phyloP scores from a whole-genome alignment of 2,797 vertebrate genomes.

The Anisognathus igniventris region DNA sequence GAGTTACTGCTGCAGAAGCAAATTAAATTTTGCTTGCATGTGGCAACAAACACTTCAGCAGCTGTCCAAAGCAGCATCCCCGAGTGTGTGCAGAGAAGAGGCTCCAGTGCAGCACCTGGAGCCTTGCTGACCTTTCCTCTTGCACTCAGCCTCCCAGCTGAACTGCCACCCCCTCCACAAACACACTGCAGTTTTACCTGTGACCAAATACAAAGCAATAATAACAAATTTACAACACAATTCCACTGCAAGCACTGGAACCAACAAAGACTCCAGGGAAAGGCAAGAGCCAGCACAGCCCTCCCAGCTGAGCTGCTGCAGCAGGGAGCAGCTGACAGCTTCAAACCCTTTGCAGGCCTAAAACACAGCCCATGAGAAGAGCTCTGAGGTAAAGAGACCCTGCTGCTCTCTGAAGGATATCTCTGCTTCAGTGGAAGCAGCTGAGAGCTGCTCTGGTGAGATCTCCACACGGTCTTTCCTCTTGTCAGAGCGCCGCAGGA shows the following conservation, averaged over 20 bases:
- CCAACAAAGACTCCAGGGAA: neutral
- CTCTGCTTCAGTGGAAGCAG: slow-evolving; percentile 92
- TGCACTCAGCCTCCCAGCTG: neutral
- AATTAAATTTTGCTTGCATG: neutral
- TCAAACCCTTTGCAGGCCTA: too few relatives aligned
- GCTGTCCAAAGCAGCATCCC: neutral
- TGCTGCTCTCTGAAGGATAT: slow-evolving; percentile 81
- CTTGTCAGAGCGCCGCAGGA: slow-evolving; percentile 94
- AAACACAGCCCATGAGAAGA: neutral
- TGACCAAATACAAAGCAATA: neutral
- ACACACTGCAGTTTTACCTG: neutral
- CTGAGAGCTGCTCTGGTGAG: slow-evolving; percentile 95
- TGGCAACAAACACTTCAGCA: neutral
- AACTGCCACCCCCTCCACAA: neutral
- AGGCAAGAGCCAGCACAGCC: neutral
- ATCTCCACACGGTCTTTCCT: slow-evolving; percentile 96
- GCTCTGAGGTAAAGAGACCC: neutral
- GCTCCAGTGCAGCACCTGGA: neutral
- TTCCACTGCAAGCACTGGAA: neutral
- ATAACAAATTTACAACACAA: neutral
- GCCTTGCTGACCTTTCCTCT: neutral
- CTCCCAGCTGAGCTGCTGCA: neutral
- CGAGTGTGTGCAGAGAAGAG: rapidly evolving
- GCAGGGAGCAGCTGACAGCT: neutral
- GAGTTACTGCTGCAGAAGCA: neutral